Conservation (phyloP, 2,888 invertebrate species). For the Drosophila flavopinicola region DNA sequence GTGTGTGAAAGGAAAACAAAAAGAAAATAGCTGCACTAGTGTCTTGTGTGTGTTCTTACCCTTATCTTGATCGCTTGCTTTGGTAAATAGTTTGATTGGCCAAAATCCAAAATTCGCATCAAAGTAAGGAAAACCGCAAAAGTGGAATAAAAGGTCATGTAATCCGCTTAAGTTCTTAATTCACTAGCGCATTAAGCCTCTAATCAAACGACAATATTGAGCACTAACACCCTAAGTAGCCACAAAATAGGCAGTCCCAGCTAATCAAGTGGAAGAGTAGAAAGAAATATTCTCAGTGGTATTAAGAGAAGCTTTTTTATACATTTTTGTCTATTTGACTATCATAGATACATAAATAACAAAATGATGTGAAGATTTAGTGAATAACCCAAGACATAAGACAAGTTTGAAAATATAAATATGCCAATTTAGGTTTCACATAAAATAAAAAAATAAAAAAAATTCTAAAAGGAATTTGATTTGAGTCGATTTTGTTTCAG, state of each 20-base stretch:
- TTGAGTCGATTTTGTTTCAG: not conserved
- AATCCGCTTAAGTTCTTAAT: slow-evolving; percentile 56
- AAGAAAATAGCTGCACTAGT: slow-evolving; percentile 25
- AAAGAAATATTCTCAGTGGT: not conserved
- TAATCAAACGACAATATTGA: slow-evolving; percentile 47
- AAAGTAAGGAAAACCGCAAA: slow-evolving; percentile 14
- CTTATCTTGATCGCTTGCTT: slow-evolving; percentile 40
- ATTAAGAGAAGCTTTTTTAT: not conserved
- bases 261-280: slow-evolving; percentile 51
- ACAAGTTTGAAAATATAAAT: too few relatives aligned
- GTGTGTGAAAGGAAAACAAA: slow-evolving; percentile 31
- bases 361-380: too few relatives aligned
- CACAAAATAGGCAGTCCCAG: slow-evolving; percentile 12
- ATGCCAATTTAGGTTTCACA: too few relatives aligned
- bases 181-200: slow-evolving; percentile 19
- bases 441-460: too few relatives aligned
- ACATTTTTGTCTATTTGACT: too few relatives aligned
- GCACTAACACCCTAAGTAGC: slow-evolving; percentile 10
- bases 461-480: too few relatives aligned
- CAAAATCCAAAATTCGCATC: slow-evolving; percentile 25
- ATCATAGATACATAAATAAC: too few relatives aligned
- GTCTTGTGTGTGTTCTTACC: slow-evolving; percentile 19
- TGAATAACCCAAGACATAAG: too few relatives aligned
- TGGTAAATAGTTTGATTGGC: slow-evolving; percentile 38
- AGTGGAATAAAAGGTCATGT: slow-evolving; percentile 20